Evolutionary conservation across 2,888 invertebrate genomes (phyloP), one percentile per base, ranked within the genome.

Genomic region (Rotaria magnacalcarata): DNA sequence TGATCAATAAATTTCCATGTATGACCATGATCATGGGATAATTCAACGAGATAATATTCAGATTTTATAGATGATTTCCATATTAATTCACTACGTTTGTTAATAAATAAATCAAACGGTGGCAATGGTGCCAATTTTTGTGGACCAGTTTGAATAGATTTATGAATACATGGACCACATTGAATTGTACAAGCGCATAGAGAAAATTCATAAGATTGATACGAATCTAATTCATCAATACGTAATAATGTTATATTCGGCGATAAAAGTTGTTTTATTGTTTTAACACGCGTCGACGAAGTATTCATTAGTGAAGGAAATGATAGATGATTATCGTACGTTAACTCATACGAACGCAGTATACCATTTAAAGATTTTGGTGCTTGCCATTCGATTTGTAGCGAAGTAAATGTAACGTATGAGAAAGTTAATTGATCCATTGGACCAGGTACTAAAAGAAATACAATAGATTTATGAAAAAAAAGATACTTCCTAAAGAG

Each of bases 41-140:
- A 80, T 80, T 80, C 80, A n/a, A 80, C 8, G 47, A 80, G 80
- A 80, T 47, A 43, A 47, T 80, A 80, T 24, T 80, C 80, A 7
- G 47, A 47, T 47, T 47, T 43, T 6, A 16, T 80, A 0, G 47
- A 43, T 47, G 80, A 47, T 80, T 43, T 80, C 80, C 80, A 80
- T 47, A 6, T 80, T 21, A 80, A 47, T 80, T 80, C 80, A 47
- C 47, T 47, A n/a, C 47, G 24, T 80, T 47, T 24, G 47, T 80
- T 80, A 11, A 47, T 47, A 24, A n/a, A 80, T n/a, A 80, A 10
- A 47, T 80, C 80, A 47, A 6, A 47, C 24, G 80, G 80, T 47
- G 47, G 14, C 24, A 10, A 24, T 24, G 80, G 80, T 47, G 80
- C 21, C n/a, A n/a, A 47, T 24, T 10, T 21, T 80, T 80, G 80